phyloP scores from a whole-genome alignment of 2,888 invertebrate genomes.

The Nomada ruficornis region DNA sequence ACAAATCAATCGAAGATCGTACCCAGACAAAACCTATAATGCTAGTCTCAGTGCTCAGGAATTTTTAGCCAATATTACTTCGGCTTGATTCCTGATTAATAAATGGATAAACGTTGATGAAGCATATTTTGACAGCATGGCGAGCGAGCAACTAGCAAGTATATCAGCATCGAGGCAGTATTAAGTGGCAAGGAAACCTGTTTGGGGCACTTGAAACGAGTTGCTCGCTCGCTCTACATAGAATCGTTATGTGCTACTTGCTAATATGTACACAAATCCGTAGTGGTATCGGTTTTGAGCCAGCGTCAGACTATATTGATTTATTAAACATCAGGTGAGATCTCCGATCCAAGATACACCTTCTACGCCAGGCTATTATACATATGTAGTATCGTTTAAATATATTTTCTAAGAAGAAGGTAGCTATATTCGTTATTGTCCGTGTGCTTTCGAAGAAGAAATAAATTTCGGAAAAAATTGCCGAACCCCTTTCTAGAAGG shows the following conservation, averaged over 20 bases:
- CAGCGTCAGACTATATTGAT: neutral
- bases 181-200: constrained; percentile 81
- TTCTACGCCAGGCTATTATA: too few relatives aligned
- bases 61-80: neutral
- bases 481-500: neutral
- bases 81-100: neutral
- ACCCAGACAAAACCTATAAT: too few relatives aligned
- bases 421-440: too few relatives aligned
- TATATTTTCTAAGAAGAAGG: neutral
- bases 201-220: constrained; percentile 45
- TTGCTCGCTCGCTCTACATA: constrained; percentile 41
- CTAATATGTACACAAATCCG: constrained; percentile 38
- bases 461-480: neutral
- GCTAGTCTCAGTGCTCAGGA: too few relatives aligned
- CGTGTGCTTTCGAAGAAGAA: too few relatives aligned
- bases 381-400: too few relatives aligned
- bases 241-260: constrained; percentile 55
- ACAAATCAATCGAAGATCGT: too few relatives aligned
- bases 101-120: neutral
- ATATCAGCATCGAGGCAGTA: constrained; percentile 29
- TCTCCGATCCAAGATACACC: neutral
- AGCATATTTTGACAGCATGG: neutral
- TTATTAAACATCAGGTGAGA: neutral
- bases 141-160: constrained; percentile 13
- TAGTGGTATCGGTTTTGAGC: constrained; percentile 25